Percentiles rank a stretch among this genome's conserved stretches.
phyloP scores from a whole-genome alignment of 2,797 vertebrate species.

The Kryptolebias ocellatus region DNA sequence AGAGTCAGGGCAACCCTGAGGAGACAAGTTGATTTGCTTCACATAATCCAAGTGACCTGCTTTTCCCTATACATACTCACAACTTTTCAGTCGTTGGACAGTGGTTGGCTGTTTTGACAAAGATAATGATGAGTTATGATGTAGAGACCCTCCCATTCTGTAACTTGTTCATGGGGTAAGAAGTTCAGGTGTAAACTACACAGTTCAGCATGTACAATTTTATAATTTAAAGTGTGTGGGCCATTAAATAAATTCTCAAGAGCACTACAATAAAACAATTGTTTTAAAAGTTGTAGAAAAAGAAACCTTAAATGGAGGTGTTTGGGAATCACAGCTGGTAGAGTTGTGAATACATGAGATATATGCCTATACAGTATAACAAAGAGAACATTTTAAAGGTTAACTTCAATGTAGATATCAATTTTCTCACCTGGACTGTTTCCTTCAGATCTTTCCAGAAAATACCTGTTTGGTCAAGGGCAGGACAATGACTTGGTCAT shows the following conservation, averaged over 20 bases:
- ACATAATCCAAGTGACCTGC: slow-evolving; percentile 56
- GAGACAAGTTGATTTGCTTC: slow-evolving; percentile 72
- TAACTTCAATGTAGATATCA: too few species aligned
- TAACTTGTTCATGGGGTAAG: slow-evolving; percentile 1
- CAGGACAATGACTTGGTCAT: not conserved
- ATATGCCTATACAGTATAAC: too few species aligned
- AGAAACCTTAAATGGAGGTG: not conserved
- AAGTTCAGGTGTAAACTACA: not conserved
- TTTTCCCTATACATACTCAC: slow-evolving; percentile 30
- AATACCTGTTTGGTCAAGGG: not conserved
- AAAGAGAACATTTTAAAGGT: too few species aligned
- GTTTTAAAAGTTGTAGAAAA: not conserved
- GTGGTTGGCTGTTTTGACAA: not conserved
- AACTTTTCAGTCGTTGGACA: not conserved
- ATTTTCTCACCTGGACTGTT: too few species aligned
- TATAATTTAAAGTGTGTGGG: not conserved
- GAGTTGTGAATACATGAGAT: not conserved
- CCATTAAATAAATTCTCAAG: not conserved
- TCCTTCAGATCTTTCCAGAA: not conserved
- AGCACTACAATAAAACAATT: not conserved
- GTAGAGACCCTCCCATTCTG: slow-evolving; percentile 3
- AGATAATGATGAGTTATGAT: slow-evolving; percentile 3
- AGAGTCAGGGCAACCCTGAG: slow-evolving; percentile 51
- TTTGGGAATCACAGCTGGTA: not conserved
- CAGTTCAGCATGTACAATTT: not conserved